Percentiles rank a stretch among this genome's conserved stretches.
Conservation (phyloP, 1,140 invertebrate species). For the Heliconius congener region DNA sequence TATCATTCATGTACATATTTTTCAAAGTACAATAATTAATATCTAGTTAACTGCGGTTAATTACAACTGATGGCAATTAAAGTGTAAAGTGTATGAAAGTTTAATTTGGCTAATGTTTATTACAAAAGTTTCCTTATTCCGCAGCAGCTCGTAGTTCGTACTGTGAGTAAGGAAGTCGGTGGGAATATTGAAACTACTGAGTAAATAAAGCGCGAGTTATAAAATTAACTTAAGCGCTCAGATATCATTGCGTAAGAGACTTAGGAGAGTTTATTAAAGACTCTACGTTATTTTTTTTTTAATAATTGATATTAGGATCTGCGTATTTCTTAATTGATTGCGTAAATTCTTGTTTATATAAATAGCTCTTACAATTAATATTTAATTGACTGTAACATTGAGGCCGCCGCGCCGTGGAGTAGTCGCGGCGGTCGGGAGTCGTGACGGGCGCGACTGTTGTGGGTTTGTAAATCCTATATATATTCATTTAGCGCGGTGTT, state of each 20-base stretch:
- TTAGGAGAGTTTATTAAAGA: no score
- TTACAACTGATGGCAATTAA: not conserved
- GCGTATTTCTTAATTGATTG: not conserved
- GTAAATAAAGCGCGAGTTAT: not conserved
- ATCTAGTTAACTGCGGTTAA: not conserved
- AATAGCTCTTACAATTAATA: no score
- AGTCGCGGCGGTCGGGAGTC: no score
- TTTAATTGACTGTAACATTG: not conserved
- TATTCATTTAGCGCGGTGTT: no score
- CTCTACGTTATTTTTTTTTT: no score
- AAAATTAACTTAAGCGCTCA: not conserved
- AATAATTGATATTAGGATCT: no score
- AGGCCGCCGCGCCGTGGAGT: no score
- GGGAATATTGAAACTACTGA: not conserved
- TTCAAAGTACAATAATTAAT: not conserved
- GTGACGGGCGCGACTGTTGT: no score
- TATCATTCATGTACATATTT: not conserved
- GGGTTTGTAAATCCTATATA: no score
- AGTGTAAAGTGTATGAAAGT: not conserved
- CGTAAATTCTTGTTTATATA: not conserved
- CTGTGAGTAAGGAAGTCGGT: constrained; percentile 9
- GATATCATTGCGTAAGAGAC: not conserved
- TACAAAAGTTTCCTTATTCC: constrained; percentile 16
- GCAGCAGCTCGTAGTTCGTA: not conserved
- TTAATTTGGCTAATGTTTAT: constrained; percentile 23